Conservation (phyloP, 2,113 vertebrate genomes). For the Cyprinodon variegatus region DNA sequence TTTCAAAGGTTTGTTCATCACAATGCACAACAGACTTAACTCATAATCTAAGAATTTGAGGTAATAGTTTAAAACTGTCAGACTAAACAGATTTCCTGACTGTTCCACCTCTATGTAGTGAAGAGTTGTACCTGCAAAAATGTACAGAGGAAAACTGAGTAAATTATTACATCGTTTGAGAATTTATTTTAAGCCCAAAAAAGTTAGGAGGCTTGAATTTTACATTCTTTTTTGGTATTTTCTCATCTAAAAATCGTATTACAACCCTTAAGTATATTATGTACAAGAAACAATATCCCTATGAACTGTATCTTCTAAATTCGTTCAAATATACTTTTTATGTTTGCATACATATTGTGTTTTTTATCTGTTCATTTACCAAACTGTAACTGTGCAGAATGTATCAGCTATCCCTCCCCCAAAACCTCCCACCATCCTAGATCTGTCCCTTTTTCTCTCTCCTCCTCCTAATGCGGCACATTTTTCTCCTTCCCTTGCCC, state of each 20-base stretch:
- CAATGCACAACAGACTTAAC: conserved; percentile 79
- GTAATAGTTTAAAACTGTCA: conserved; percentile 86
- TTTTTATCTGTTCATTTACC: conserved; percentile 57
- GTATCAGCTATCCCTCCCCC: conserved; percentile 41
- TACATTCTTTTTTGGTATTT: not conserved
- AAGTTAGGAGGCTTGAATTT: conserved; percentile 39
- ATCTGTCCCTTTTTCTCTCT: conserved; percentile 61
- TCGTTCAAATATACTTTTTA: not conserved
- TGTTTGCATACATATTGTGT: conserved; percentile 35
- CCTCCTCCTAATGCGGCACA: conserved; percentile 60
- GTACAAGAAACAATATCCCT: conserved; percentile 3
- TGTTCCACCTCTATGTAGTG: conserved; percentile 80
- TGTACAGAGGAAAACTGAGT: conserved; percentile 38
- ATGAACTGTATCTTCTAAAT: not conserved
- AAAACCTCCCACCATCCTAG: conserved; percentile 68
- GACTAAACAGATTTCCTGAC: conserved; percentile 80
- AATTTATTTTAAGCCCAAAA: conserved; percentile 54
- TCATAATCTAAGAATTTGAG: conserved; percentile 83
- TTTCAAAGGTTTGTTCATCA: conserved; percentile 84
- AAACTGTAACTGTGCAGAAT: conserved; percentile 49
- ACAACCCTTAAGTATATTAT: not conserved
- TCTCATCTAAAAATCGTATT: conserved; percentile 15
- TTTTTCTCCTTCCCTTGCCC: conserved; percentile 73
- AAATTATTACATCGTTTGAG: conserved; percentile 64
- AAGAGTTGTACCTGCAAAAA: conserved; percentile 74